Evolutionary conservation across 2,797 vertebrate species (phyloP).

Genomic region (Garrulus glandarius): DNA sequence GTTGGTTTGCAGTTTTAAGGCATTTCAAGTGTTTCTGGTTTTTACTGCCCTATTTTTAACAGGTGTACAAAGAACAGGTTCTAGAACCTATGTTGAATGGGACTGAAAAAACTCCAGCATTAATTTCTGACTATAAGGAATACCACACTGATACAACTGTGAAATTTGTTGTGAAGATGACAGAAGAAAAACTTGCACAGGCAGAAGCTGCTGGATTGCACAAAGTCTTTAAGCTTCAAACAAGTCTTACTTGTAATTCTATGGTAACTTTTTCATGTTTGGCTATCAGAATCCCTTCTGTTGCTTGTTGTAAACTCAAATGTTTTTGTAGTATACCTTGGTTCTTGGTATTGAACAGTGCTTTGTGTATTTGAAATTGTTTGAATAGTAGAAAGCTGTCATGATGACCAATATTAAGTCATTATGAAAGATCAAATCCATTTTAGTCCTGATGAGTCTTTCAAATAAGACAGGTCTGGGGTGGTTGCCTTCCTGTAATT

Average conservation of each 20-base stretch:
- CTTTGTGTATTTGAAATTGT: not conserved
- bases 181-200: conserved; percentile 94
- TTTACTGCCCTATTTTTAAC: not conserved
- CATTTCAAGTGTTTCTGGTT: not conserved
- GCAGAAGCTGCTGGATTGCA: conserved; percentile 94
- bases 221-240: conserved; percentile 98
- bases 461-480: not conserved
- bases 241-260: conserved; percentile 97
- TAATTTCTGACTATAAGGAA: conserved; percentile 97
- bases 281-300: conserved; percentile 32
- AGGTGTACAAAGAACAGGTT: conserved; percentile 97
- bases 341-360: not conserved
- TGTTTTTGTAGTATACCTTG: not conserved
- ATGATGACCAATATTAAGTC: not conserved
- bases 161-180: conserved; percentile 97
- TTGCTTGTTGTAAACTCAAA: not conserved
- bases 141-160: conserved; percentile 97
- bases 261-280: conserved; percentile 84
- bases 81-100: conserved; percentile 98
- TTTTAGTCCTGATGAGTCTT: not conserved
- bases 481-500: not conserved
- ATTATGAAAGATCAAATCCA: not conserved
- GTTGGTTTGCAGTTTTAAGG: not conserved
- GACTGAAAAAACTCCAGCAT: conserved; percentile 93
- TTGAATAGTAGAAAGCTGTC: not conserved